Base-by-base conservation (phyloP, 1,140 invertebrate genomes). In the Coenobita brevimanus region DNA sequence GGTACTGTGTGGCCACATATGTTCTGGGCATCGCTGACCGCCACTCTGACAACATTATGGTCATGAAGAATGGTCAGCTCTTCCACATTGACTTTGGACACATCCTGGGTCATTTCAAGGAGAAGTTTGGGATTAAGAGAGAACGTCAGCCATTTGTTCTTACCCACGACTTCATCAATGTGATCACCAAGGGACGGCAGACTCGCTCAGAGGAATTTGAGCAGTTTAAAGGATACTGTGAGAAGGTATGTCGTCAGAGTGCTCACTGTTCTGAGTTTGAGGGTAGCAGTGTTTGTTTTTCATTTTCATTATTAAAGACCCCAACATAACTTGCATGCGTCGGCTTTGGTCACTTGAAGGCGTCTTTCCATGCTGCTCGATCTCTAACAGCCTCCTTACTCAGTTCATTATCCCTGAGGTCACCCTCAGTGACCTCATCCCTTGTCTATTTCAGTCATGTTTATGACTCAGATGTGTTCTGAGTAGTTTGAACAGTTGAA, bases 31-130 rank as follows among this genome's bases (percentile, higher is more conserved):
- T 95, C 41, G 94, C 94, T 60, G 95, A 95, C 90, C 91, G 95
- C 69, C 95, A 95, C 91, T 94, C 93, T 43, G 94, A 95, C 88
- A 95, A 95, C 91, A 94, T 95, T 57, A 95, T 95, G 95, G 92
- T 95, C 17, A 94, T 93, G 50, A 92, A 92, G 83, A 93, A 94
- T 88, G 95, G 95, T 76, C 93, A 92, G 90, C 92, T 95, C 73
- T 95, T 95, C 91, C 95, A 95, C 90, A 95, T 95, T 79, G 95
- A 95, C 91, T 95, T 95, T 92, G 95, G 95, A 30, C 95, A 95
- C 90, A 94, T 95, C 91, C 91, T 95, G 24, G 94, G 95, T 57
- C 94, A 95, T 91, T 94, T 94, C 85, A 95, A 95, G 91, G 94
- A 94, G 90, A 95, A 95, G 91, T 94, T 95, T 91, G 95, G 95